Evolutionary conservation across 2,888 invertebrate genomes (phyloP).

Genomic region (Neoascia interrupta): DNA sequence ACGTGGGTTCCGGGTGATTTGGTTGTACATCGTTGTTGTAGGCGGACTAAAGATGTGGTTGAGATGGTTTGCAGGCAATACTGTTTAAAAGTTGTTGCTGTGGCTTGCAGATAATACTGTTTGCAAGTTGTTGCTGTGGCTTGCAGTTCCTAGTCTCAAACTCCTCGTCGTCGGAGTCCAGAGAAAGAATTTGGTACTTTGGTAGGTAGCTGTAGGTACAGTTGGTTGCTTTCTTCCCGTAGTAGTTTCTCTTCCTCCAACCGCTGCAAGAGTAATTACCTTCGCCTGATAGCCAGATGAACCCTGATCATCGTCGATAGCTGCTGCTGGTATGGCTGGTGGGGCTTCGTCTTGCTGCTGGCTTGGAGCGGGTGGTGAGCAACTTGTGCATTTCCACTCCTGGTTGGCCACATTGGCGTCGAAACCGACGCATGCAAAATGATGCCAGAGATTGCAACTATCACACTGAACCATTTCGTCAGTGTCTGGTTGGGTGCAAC

Average conservation of each 20-base stretch:
- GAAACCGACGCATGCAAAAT: too few relatives aligned
- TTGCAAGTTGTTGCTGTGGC: background rate
- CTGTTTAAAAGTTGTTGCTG: background rate
- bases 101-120: background rate
- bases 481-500: too few relatives aligned
- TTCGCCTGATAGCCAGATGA: too few relatives aligned
- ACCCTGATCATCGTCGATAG: too few relatives aligned
- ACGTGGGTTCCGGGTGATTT: background rate
- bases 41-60: too few relatives aligned
- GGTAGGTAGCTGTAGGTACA: background rate
- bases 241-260: background rate
- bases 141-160: background rate
- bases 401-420: too few relatives aligned
- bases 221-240: background rate
- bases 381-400: too few relatives aligned
- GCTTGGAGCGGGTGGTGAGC: too few relatives aligned
- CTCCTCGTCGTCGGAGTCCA: background rate
- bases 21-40: conserved; percentile 71
- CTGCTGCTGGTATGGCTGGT: too few relatives aligned
- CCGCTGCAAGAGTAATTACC: background rate
- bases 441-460: too few relatives aligned
- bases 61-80: background rate
- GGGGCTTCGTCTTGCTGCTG: too few relatives aligned
- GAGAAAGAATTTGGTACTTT: background rate
- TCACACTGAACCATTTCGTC: too few relatives aligned